These are phyloP conservation scores for Ceratotherium simum DNA, from an alignment of 2,113 vertebrate species.

Conservation along the genomic window DNA sequence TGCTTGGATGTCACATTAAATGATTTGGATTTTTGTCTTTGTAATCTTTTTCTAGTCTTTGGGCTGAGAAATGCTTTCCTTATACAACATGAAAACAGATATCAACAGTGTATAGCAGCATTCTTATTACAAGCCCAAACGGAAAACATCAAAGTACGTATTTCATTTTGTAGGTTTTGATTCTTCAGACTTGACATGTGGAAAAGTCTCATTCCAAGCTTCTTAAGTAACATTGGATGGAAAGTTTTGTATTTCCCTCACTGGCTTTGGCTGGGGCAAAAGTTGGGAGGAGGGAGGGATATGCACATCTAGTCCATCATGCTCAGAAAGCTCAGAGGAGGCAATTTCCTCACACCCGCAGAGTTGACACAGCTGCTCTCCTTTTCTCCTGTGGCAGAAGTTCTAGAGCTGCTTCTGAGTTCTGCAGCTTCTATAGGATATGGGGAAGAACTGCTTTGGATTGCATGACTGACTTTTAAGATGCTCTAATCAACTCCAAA, in stretches of 20 bases:
- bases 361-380: neutral
- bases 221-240: neutral
- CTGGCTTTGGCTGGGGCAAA: neutral
- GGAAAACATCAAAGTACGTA: constrained; percentile 91
- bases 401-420: neutral
- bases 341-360: neutral
- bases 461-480: neutral
- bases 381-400: neutral
- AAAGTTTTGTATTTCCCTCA: neutral
- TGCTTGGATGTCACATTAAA: constrained; percentile 19
- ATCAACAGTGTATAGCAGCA: constrained; percentile 91
- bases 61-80: constrained; percentile 92
- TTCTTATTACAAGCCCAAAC: constrained; percentile 93
- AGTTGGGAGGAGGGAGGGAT: no score
- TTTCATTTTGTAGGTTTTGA: constrained; percentile 9
- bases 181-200: neutral
- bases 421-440: neutral
- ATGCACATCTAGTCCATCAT: neutral
- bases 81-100: constrained; percentile 94
- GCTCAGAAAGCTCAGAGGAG: neutral
- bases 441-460: neutral
- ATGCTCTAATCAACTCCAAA: neutral
- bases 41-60: constrained; percentile 86
- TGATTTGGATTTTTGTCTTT: constrained; percentile 49
- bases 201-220: neutral